phyloP scores from a whole-genome alignment of 2,113 vertebrate genomes.

The Mesoclemmys tuberculata region DNA sequence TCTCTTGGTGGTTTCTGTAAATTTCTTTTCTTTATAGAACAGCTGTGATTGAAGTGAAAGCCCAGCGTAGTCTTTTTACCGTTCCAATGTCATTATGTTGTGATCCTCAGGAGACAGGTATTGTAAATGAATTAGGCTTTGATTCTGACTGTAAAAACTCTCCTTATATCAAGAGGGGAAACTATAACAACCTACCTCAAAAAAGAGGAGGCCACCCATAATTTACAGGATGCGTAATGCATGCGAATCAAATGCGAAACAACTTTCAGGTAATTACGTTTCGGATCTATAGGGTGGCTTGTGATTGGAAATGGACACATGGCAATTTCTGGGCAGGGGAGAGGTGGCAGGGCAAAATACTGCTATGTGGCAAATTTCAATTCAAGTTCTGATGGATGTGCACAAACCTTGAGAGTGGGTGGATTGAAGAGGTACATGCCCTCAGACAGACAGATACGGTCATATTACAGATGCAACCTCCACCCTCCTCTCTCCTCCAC shows the following conservation, averaged over 20 bases:
- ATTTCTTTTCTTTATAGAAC: constrained; percentile 69
- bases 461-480: accelerated
- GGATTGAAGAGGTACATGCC: accelerated
- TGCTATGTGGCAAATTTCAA: not conserved
- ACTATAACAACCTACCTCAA: constrained; percentile 51
- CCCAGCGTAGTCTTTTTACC: constrained; percentile 66
- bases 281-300: constrained; percentile 81
- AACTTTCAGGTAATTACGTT: constrained; percentile 83
- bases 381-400: accelerated
- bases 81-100: constrained; percentile 76
- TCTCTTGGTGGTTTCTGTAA: constrained; percentile 72
- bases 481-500: accelerated
- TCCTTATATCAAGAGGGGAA: constrained; percentile 63
- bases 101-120: constrained; percentile 75
- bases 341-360: not conserved
- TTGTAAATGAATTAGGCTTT: constrained; percentile 77
- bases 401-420: not conserved
- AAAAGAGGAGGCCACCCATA: constrained; percentile 69
- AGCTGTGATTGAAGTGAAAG: constrained; percentile 70
- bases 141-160: constrained; percentile 73
- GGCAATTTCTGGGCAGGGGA: constrained; percentile 54
- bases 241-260: constrained; percentile 79
- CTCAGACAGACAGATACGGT: not conserved
- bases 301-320: constrained; percentile 79
- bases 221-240: constrained; percentile 80